Evolutionary conservation across 2,113 vertebrate species (phyloP).

Genomic region (Onychostruthus taczanowskii): DNA sequence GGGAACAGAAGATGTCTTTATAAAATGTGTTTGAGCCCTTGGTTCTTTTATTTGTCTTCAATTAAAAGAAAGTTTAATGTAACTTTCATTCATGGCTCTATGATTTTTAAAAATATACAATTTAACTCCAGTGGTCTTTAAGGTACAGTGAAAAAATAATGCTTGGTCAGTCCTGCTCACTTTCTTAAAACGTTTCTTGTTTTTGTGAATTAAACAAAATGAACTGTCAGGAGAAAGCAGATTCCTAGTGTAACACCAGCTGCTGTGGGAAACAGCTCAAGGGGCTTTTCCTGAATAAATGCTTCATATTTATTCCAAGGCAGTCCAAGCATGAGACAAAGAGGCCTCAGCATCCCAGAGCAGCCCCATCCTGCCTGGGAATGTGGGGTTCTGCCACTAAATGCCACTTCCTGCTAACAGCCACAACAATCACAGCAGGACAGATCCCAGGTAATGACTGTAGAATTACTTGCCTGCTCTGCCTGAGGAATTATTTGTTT

Average conservation of each 20-base stretch:
- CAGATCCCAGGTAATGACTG: neutral
- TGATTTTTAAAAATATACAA: neutral
- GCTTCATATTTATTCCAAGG: neutral
- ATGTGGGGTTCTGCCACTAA: neutral
- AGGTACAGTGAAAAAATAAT: neutral
- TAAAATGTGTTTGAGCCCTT: conserved; percentile 28
- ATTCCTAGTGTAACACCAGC: rapidly evolving
- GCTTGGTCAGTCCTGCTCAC: neutral
- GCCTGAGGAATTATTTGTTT: neutral
- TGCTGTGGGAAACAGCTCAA: neutral
- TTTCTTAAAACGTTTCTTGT: neutral
- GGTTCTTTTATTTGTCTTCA: conserved; percentile 70
- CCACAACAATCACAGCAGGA: neutral
- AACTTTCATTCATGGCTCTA: neutral
- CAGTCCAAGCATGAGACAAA: neutral
- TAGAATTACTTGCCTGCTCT: neutral
- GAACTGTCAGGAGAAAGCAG: neutral
- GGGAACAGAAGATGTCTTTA: conserved; percentile 40
- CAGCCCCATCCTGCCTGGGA: neutral
- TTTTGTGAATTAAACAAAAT: neutral
- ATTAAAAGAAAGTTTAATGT: conserved; percentile 63
- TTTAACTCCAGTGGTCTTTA: neutral
- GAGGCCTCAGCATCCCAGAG: neutral
- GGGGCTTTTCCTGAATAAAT: neutral
- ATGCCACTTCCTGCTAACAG: neutral